A percentile compares a stretch with the other conserved stretches of the same genome.
These are phyloP conservation scores for Labeo catla DNA, from an alignment of 2,113 vertebrate genomes.

Conservation along the genomic window DNA sequence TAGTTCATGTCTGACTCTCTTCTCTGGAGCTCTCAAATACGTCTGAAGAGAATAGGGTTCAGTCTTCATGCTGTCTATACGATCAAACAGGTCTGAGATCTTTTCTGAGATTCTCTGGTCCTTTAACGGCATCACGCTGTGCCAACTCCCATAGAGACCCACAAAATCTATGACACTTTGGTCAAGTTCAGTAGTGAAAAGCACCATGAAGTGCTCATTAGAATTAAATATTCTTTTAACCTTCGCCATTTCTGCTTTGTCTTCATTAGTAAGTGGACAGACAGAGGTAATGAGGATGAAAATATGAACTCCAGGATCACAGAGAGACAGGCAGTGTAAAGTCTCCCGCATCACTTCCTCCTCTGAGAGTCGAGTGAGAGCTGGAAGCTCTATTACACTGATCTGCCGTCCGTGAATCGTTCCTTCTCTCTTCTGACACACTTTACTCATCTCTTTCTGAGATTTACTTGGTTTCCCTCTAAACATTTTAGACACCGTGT, in stretches of 20 bases:
- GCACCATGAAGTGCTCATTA: constrained; percentile 9
- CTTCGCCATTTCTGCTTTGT: constrained; percentile 46
- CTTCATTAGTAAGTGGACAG: constrained; percentile 45
- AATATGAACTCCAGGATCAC: constrained; percentile 52
- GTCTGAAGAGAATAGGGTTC: neutral
- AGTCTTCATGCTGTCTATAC: neutral
- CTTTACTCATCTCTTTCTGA: neutral
- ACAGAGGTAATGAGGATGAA: constrained; percentile 44
- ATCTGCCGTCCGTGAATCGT: neutral
- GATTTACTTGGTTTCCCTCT: constrained; percentile 13
- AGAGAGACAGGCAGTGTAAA: constrained; percentile 42
- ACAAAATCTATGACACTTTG: neutral
- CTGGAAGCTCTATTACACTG: constrained; percentile 40
- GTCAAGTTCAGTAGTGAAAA: constrained; percentile 33
- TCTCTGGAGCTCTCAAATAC: neutral
- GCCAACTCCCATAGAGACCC: neutral
- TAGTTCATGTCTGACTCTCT: neutral
- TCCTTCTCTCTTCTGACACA: constrained; percentile 41
- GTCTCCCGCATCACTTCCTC: constrained; percentile 40
- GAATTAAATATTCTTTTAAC: constrained; percentile 40
- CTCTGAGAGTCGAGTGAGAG: constrained; percentile 42
- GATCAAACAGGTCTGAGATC: neutral
- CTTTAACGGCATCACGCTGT: neutral
- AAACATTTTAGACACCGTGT: neutral
- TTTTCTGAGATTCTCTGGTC: neutral